Conservation (phyloP, 1,140 invertebrate species). For the Platyura marginata region DNA sequence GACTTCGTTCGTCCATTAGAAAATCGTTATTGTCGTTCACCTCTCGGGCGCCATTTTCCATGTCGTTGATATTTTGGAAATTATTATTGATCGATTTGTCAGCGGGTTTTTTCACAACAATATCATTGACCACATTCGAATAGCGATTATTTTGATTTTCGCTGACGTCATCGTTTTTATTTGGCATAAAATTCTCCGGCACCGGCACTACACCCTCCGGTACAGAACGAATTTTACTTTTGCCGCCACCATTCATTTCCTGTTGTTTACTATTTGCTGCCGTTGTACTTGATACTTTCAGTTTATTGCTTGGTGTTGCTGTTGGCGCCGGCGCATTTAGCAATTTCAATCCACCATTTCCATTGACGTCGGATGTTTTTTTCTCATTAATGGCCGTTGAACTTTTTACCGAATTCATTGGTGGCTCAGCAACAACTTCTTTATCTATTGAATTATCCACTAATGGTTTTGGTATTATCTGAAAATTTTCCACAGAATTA, state of each 20-base stretch:
- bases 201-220: conserved; percentile 21
- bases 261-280: neutral
- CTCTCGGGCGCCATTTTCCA: conserved; percentile 20
- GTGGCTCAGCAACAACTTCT: conserved; percentile 4
- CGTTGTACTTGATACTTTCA: neutral
- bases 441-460: conserved; percentile 6
- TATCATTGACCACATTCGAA: conserved; percentile 14
- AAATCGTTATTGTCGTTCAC: conserved; percentile 15
- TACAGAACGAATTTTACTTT: neutral
- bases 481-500: conserved; percentile 27
- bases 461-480: conserved; percentile 17
- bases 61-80: conserved; percentile 2
- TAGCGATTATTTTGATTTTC: conserved; percentile 20
- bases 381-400: neutral
- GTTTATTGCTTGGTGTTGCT: neutral
- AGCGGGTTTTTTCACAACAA: conserved; percentile 11
- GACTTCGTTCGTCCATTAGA: conserved; percentile 2
- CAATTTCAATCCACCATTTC: neutral
- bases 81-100: neutral
- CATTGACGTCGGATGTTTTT: neutral
- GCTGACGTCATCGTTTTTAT: conserved; percentile 5
- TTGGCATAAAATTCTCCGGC: conserved; percentile 18
- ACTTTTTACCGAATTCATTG: neutral
- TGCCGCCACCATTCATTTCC: neutral
- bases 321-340: neutral